These are phyloP conservation scores for Anoplius nigerrimus DNA, from an alignment of 2,888 invertebrate species.

Conservation along the genomic window DNA sequence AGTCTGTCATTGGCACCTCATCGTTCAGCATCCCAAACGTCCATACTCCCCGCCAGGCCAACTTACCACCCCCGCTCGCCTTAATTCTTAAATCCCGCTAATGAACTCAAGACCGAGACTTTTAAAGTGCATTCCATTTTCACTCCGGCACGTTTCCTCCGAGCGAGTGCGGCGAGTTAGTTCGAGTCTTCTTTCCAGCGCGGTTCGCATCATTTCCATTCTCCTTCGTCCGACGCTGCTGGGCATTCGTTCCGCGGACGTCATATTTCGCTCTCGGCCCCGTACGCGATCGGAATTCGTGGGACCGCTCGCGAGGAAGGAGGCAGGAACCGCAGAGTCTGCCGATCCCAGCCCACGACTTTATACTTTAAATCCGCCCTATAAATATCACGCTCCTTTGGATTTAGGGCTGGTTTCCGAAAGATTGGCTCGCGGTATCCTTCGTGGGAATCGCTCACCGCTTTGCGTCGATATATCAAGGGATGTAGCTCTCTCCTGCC, in stretches of 20 bases:
- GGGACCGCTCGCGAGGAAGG: slow-evolving; percentile 21
- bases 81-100: no score
- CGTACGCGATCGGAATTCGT: slow-evolving; percentile 50
- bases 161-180: no score
- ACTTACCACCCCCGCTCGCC: no score
- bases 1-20: no score
- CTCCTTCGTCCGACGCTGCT: slow-evolving; percentile 19
- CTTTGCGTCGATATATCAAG: slow-evolving; percentile 69
- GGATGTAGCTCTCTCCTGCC: slow-evolving; percentile 62
- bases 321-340: slow-evolving; percentile 22
- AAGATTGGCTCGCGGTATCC: slow-evolving; percentile 75
- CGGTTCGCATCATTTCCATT: slow-evolving; percentile 25
- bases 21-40: no score
- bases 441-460: slow-evolving; percentile 69
- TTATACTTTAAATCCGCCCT: slow-evolving; percentile 75
- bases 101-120: no score
- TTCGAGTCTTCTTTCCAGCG: not conserved
- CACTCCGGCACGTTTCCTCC: no score
- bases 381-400: slow-evolving; percentile 75
- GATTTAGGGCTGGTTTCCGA: slow-evolving; percentile 74
- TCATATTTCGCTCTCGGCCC: slow-evolving; percentile 10
- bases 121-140: no score
- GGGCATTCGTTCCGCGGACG: not conserved
- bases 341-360: slow-evolving; percentile 59
- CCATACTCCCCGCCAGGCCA: no score